Base-by-base conservation (phyloP, 2,888 invertebrate species). In the Notodonta ziczac region DNA sequence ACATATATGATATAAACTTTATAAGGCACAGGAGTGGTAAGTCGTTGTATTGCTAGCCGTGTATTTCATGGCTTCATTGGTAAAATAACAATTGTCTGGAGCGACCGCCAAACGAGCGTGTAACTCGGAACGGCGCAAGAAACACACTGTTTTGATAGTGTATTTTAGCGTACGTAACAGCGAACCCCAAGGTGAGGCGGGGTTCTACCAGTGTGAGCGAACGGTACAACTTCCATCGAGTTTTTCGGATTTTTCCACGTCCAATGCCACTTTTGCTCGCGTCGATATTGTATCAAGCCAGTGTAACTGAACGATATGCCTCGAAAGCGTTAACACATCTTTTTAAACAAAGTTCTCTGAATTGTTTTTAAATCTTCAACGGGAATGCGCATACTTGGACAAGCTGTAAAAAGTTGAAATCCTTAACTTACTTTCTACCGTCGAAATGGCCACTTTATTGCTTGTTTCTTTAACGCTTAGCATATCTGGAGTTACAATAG, bases 131-230 rank as follows among this genome's bases (percentile, higher is more conserved):
- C 87, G 78, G 62, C 72, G 82, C 79, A 77, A 81, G 80, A 81
- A 85, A 85, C 87, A 80, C 84, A 93, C 93, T 93, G 93, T 92
- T 93, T 91, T 90, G 90, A 90, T 90, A 87, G 89, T 84, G 87
- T 91, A 88, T 88, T 90, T 89, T 89, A 90, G 88, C 89, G 90
- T 88, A 84, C 85, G 85, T 86, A 86, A 86, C 86, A 87, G 84
- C 83, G 78, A 86, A 80, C 81, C 79, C 83, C 92, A 92, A 92
- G 91, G 92, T 91, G 88, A 91, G 86, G 79, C 78, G 81, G 78
- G 74, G 82, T 80, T 81, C 81, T 83, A 86, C 86, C 80, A 79
- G 78, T 74, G 74, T 72, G 72, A 73, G 72, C 72, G 73, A 66
- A 72, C 83, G 78, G 80, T 77, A 76, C 72, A 74, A 79, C 77